Evolutionary conservation across 2,113 vertebrate species (phyloP).

Genomic region (Euleptes europaea): DNA sequence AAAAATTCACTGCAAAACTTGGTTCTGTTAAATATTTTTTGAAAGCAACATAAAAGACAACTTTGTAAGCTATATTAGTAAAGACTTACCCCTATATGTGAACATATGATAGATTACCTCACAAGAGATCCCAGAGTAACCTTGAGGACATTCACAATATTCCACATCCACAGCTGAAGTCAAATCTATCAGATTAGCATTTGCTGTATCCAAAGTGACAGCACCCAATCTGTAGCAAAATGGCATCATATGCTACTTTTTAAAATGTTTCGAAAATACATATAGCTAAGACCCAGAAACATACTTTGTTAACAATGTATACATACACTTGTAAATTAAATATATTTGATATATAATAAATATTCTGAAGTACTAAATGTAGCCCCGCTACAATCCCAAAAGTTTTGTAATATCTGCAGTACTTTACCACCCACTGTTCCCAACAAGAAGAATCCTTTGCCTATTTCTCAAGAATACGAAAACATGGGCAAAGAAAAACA

Average conservation of each 20-base stretch:
- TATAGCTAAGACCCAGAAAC: not conserved
- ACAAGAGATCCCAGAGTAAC: conserved; percentile 91
- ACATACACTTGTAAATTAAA: not conserved
- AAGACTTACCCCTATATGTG: not conserved
- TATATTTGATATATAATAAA: not conserved
- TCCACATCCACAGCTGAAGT: conserved; percentile 81
- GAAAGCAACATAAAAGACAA: conserved; percentile 14
- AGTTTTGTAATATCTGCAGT: not conserved
- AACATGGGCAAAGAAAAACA: not conserved
- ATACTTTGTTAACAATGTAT: not conserved
- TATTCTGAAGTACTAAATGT: not conserved
- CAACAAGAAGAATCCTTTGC: not conserved
- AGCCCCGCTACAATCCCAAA: not conserved
- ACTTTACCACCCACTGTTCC: not conserved
- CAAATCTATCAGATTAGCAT: conserved; percentile 69
- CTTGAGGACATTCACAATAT: conserved; percentile 90
- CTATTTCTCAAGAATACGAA: not conserved
- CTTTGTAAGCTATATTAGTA: not conserved
- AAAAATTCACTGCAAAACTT: not conserved
- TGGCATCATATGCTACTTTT: not conserved
- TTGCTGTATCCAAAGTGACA: conserved; percentile 84
- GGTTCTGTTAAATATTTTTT: not conserved
- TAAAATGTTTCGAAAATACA: not conserved
- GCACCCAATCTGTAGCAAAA: conserved; percentile 76
- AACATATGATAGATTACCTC: conserved; percentile 79